Evolutionary conservation across 2,797 vertebrate species (phyloP), one percentile per base, ranked within the genome.

Genomic region (Periparus ater): DNA sequence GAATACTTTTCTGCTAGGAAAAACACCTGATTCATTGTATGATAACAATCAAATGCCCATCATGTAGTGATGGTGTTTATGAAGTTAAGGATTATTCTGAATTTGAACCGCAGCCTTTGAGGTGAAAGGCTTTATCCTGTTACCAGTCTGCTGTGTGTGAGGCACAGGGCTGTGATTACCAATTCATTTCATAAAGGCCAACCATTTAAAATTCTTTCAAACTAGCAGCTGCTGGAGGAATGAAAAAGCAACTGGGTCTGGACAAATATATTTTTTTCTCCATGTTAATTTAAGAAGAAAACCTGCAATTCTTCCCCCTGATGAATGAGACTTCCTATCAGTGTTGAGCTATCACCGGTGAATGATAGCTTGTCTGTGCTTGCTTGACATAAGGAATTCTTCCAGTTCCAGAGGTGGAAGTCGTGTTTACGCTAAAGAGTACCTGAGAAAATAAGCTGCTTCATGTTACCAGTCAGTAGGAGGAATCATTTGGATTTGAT

Each of bases 141-240:
- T 96, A 89, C 87, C 47, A 63, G 73, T 58, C 50, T 71, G 53
- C 30, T 0, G 38, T 19, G 32, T 71, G 45, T 51, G 82, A 93
- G 87, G 55, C 42, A 47, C 55, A 70, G 57, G 62, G 40, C 73
- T 90, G 76, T 95, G 89, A 92, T 95, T 95, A 86, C 73, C 70
- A 89, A 88, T 92, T 94, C 87, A 91, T 94, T 96, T 89, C 60
- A 73, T 90, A 93, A 94, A 94, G 89, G 89, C 40, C 89, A 92
- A 16, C 70, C 27, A 1, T 81, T 94, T 96, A 89, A 95, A 91
- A 92, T 93, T 95, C 79, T 89, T 66, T 94, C 85, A 86, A 81
- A 88, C 73, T 86, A 91, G 79, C 76, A 96, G 78, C 70, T 95
- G 91, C 82, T 93, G 7, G 3, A 86, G 73, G 89, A 94, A 81